These are phyloP conservation scores for Papilio dardanus DNA, from an alignment of 1,140 invertebrate genomes.

Conservation along the genomic window DNA sequence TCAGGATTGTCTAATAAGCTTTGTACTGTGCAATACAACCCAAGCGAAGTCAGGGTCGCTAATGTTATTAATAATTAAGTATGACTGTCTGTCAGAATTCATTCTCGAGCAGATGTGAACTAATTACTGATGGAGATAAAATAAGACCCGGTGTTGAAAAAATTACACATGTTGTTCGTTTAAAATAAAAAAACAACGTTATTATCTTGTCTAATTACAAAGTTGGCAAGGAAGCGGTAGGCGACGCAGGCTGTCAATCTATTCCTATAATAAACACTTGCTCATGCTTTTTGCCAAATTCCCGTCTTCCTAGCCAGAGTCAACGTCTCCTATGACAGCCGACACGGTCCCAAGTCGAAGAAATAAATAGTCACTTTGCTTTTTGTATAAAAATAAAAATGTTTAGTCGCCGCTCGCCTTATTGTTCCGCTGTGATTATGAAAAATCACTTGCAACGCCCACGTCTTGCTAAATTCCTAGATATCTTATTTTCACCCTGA, in stretches of 20 bases:
- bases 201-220: constrained; percentile 77
- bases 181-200: constrained; percentile 54
- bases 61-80: background rate
- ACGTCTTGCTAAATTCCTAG: constrained; percentile 32
- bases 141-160: constrained; percentile 45
- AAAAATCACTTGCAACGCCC: constrained; percentile 59
- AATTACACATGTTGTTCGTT: constrained; percentile 55
- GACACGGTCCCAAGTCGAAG: constrained; percentile 69
- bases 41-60: background rate
- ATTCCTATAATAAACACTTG: constrained; percentile 71
- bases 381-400: constrained; percentile 62
- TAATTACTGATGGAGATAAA: constrained; percentile 52
- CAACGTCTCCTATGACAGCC: constrained; percentile 76
- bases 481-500: constrained; percentile 39
- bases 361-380: constrained; percentile 70
- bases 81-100: constrained; percentile 22
- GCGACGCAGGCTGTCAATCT: constrained; percentile 69
- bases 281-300: constrained; percentile 73
- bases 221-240: constrained; percentile 73
- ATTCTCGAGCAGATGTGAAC: constrained; percentile 28
- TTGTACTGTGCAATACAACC: background rate
- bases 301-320: constrained; percentile 63
- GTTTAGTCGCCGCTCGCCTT: constrained; percentile 56
- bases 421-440: constrained; percentile 67
- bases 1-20: no score